Percentiles rank a stretch among this genome's conserved stretches.
Conservation (phyloP, 2,888 invertebrate species). For the Lasioglossum villosulum region DNA sequence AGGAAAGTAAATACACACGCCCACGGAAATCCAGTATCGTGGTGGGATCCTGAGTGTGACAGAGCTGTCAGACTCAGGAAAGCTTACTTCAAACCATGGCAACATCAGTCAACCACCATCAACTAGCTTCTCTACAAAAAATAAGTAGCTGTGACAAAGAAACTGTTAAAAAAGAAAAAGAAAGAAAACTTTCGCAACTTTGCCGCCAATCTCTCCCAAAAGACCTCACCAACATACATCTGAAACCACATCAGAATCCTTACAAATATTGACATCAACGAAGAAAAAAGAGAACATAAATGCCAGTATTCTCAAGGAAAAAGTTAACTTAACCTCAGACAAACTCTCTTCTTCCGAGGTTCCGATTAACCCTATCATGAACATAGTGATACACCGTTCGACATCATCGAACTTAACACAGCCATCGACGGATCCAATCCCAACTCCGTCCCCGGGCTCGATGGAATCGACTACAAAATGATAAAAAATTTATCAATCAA, state of each 20-base stretch:
- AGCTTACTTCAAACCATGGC: not conserved
- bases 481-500: too few species aligned
- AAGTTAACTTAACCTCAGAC: too few species aligned
- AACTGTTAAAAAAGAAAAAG: not conserved
- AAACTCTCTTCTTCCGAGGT: too few species aligned
- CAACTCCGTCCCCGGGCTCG: too few species aligned
- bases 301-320: too few species aligned
- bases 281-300: too few species aligned
- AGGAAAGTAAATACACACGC: too few species aligned
- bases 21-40: conserved; percentile 18
- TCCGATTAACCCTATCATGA: too few species aligned
- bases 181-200: not conserved
- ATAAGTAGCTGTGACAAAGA: not conserved
- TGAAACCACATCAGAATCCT: conserved; percentile 3
- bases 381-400: too few species aligned
- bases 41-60: conserved; percentile 20
- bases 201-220: not conserved
- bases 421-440: too few species aligned
- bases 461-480: too few species aligned
- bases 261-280: not conserved
- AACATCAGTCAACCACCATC: not conserved
- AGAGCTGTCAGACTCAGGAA: not conserved
- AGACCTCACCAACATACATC: not conserved
- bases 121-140: not conserved
- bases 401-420: too few species aligned